Evolutionary conservation across 2,113 vertebrate species (phyloP).

Genomic region (Dipodomys spectabilis): DNA sequence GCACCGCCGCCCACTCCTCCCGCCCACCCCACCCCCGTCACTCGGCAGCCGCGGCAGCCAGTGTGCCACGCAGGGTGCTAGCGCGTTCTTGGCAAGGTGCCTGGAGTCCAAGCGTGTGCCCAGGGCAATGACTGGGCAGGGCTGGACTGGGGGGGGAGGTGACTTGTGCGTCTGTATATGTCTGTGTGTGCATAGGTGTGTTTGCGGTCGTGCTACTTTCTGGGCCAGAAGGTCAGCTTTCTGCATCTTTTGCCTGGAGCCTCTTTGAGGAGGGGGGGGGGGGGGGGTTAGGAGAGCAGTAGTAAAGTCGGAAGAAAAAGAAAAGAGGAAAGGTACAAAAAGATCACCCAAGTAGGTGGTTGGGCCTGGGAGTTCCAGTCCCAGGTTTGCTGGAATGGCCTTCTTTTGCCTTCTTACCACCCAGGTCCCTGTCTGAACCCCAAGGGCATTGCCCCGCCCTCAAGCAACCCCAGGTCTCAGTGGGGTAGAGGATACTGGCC

Average conservation of each 20-base stretch:
- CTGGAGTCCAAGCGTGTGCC: constrained; percentile 88
- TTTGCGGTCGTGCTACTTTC: not conserved
- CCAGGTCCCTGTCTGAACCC: not conserved
- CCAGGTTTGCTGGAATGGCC: not conserved
- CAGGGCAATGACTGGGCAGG: constrained; percentile 71
- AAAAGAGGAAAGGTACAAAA: not conserved
- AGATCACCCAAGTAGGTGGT: not conserved
- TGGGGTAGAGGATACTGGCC: not conserved
- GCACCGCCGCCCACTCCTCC: constrained; percentile 65
- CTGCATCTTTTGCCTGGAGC: constrained; percentile 50
- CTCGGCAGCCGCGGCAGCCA: constrained; percentile 88
- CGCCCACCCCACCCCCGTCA: constrained; percentile 78
- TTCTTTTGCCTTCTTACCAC: not conserved
- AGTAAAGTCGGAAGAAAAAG: not conserved
- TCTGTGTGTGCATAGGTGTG: not conserved
- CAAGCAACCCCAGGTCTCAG: not conserved
- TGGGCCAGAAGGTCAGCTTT: constrained; percentile 78
- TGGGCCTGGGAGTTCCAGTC: not conserved
- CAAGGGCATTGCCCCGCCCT: too few relatives aligned
- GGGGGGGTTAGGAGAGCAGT: not conserved
- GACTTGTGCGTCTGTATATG: not conserved
- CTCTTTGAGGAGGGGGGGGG: constrained; percentile 63
- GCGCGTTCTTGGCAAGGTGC: constrained; percentile 91
- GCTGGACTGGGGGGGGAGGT: not conserved
- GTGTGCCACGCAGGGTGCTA: constrained; percentile 92